Base-by-base conservation (phyloP, 2,888 invertebrate genomes). In the Augiades crinisus region DNA sequence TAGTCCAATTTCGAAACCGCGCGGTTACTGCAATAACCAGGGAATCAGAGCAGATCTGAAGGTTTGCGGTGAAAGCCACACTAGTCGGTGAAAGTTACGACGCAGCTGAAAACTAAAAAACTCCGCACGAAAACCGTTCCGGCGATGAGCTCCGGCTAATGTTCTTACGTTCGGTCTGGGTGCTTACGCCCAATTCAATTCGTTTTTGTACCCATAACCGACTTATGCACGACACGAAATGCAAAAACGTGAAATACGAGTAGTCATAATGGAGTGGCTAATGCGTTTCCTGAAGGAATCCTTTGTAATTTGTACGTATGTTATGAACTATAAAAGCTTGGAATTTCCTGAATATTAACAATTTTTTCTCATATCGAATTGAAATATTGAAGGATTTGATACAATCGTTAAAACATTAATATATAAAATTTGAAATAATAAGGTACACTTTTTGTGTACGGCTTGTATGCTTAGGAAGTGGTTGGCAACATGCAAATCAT, bases 1-100 rank as follows among this genome's bases (percentile, higher is more conserved):
- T 24, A 40, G 21, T 17, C 10, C 7, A 41, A 17, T 41, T 41
- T 14, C 46, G 27, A 54, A 50, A 55, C 41, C 22, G 30, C 12
- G 30, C 36, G 36, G 31, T 38, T 21, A 49, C 22, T 22, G 43
- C 27, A 51, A 52, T 51, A 47, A 53, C 17, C 40, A 38, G 41
- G 41, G 49, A 53, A 58, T 56, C 52, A 57, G 60, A 60, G 56
- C 61, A 53, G 52, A 50, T 49, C 56, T 56, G 47, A 56, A 59
- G 56, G 58, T 33, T 46, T n/a, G n/a, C 38, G 30, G 40, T 40
- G 47, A 49, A 49, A 49, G 47, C 40, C 31, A 10, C 37, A 12
- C n/a, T 36, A 40, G 53, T 24, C 53, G 63, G 75, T 78, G 82
- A 82, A 82, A 82, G 82, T 24, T 71, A 75, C n/a, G n/a, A n/a